Percentiles rank a stretch among this genome's conserved stretches.
These are phyloP conservation scores for Oceanodroma leucorhoa DNA, from an alignment of 2,797 vertebrate genomes.

Conservation along the genomic window DNA sequence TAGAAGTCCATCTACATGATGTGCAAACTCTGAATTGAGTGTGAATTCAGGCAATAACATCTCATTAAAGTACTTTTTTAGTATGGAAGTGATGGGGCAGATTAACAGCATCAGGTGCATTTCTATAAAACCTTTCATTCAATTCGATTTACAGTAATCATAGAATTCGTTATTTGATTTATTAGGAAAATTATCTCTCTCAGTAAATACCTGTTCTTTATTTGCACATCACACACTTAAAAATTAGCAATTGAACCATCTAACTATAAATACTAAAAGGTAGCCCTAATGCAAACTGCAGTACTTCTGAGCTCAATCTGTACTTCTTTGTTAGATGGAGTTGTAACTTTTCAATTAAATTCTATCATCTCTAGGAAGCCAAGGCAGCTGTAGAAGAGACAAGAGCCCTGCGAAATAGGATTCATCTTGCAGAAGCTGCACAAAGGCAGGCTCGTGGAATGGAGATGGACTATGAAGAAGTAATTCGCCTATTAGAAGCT, in stretches of 20 bases:
- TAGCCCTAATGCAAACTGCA: background rate
- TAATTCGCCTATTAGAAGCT: constrained; percentile 89
- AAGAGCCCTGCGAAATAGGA: constrained; percentile 77
- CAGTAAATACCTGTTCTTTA: background rate
- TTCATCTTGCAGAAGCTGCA: constrained; percentile 88
- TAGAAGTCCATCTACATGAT: background rate
- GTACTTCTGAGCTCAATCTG: background rate
- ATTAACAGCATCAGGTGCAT: background rate
- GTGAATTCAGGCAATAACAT: background rate
- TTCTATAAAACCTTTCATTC: background rate
- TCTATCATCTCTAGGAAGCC: constrained; percentile 77
- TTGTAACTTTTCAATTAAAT: background rate
- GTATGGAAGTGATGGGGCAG: background rate
- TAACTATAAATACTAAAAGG: background rate
- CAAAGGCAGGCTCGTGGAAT: constrained; percentile 87
- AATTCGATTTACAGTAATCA: background rate
- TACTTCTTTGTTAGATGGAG: background rate
- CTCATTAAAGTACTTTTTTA: background rate
- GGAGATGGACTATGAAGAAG: constrained; percentile 97
- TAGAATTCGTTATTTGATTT: background rate
- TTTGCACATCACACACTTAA: background rate
- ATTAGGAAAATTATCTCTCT: background rate
- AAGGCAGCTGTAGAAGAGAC: constrained; percentile 85
- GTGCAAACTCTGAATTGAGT: background rate
- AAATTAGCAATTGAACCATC: background rate